A percentile compares a stretch with the other conserved stretches of the same genome.
Conservation (phyloP, 2,797 vertebrate species). For the Streptopelia turtur region DNA sequence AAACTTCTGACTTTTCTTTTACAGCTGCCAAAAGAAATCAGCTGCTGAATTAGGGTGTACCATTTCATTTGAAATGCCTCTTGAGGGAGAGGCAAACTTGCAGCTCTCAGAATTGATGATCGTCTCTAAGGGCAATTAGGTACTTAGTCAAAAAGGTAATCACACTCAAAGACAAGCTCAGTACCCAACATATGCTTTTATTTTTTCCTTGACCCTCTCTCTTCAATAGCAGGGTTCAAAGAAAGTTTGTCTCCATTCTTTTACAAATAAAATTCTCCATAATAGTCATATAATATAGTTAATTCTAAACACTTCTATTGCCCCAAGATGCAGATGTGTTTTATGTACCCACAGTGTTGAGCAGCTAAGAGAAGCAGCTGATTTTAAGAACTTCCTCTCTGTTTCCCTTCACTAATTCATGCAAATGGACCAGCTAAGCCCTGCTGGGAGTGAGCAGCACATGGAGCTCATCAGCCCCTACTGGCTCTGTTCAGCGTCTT, state of each 20-base stretch:
- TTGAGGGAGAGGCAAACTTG: neutral
- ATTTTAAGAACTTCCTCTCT: neutral
- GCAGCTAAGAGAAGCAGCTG: neutral
- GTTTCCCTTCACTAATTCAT: neutral
- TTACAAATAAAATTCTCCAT: neutral
- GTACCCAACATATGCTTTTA: neutral
- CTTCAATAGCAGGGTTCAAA: neutral
- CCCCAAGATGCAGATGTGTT: neutral
- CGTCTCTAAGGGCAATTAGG: neutral
- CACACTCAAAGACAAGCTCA: neutral
- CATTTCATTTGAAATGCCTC: neutral
- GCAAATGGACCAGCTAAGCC: neutral
- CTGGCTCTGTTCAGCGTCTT: neutral
- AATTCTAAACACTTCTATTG: neutral
- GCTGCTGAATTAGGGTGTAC: neutral
- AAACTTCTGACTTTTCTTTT: constrained; percentile 20
- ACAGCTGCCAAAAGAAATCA: neutral
- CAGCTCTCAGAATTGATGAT: neutral
- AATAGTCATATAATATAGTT: neutral
- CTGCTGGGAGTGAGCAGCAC: neutral
- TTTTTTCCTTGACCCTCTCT: neutral
- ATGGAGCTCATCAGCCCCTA: neutral
- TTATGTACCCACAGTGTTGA: neutral
- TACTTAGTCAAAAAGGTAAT: neutral
- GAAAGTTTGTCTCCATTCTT: neutral